Percentiles rank a stretch among this genome's conserved stretches.
Evolutionary conservation across 2,113 vertebrate species (phyloP).

Genomic region (Perccottus glenii): DNA sequence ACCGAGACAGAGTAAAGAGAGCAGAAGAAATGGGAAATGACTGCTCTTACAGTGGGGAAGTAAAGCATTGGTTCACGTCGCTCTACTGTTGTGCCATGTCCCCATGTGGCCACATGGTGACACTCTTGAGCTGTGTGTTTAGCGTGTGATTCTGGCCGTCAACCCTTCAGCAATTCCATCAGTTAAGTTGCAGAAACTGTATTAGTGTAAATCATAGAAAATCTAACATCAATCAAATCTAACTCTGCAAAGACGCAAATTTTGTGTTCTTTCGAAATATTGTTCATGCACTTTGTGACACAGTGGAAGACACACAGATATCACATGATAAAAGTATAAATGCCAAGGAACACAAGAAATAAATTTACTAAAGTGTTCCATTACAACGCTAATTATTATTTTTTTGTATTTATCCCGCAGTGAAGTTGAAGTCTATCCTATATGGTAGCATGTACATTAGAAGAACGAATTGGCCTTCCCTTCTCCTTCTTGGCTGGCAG

Average conservation of each 20-base stretch:
- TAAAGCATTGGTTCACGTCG: conserved; percentile 10
- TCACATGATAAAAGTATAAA: conserved; percentile 36
- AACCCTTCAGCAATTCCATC: conserved; percentile 63
- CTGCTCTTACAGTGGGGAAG: conserved; percentile 11
- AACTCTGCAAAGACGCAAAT: conserved; percentile 39
- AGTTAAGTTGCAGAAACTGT: conserved; percentile 64
- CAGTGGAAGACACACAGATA: conserved; percentile 37
- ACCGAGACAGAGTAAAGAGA: conserved; percentile 2
- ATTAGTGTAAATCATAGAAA: conserved; percentile 65
- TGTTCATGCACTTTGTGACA: conserved; percentile 41
- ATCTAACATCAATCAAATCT: conserved; percentile 61
- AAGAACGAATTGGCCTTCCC: conserved; percentile 57
- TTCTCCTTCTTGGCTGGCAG: conserved; percentile 71
- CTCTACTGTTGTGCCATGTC: conserved; percentile 22
- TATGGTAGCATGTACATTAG: conserved; percentile 52
- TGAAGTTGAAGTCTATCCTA: conserved; percentile 34
- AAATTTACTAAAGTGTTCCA: background rate
- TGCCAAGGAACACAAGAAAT: conserved; percentile 2
- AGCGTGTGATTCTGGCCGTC: conserved; percentile 17
- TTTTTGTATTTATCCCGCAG: conserved; percentile 8
- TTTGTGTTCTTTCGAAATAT: conserved; percentile 50
- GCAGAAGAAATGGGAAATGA: conserved; percentile 19
- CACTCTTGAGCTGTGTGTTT: conserved; percentile 75
- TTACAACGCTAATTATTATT: conserved; percentile 5
- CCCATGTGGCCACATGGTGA: conserved; percentile 67